Percentiles rank a stretch among this genome's conserved stretches.
Evolutionary conservation across 2,113 vertebrate species (phyloP).

Genomic region (Clarias magur): DNA sequence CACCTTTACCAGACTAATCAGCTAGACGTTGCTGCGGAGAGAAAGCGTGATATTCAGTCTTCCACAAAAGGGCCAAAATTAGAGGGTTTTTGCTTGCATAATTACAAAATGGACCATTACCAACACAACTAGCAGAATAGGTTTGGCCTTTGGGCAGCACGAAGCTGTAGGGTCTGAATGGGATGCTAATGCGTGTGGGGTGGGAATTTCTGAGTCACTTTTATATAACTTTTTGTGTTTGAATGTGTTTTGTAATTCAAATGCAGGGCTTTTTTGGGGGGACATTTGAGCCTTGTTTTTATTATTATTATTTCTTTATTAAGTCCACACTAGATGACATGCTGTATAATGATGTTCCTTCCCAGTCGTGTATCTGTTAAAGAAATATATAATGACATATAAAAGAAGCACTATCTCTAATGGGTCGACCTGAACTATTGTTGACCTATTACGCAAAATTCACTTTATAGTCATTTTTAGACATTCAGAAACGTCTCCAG

Average conservation of each 20-base stretch:
- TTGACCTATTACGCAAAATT: no score
- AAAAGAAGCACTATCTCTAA: neutral
- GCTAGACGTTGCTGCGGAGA: neutral
- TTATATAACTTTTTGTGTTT: conserved; percentile 19
- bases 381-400: neutral
- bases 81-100: conserved; percentile 17
- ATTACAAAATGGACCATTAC: conserved; percentile 41
- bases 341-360: neutral
- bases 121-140: conserved; percentile 10
- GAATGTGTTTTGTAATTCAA: neutral
- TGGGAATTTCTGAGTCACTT: conserved; percentile 12
- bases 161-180: conserved; percentile 27
- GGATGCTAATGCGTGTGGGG: conserved; percentile 17
- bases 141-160: conserved; percentile 29
- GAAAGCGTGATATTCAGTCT: conserved; percentile 18
- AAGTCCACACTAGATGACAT: neutral
- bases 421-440: no score
- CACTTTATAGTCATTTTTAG: no score
- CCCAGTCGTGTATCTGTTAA: neutral
- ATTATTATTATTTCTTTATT: neutral
- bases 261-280: neutral
- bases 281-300: neutral
- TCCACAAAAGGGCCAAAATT: conserved; percentile 31
- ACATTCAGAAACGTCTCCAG: no score
- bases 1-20: conserved; percentile 7